phyloP scores from a whole-genome alignment of 2,113 vertebrate species.

The human (Homo sapiens) region DNA sequence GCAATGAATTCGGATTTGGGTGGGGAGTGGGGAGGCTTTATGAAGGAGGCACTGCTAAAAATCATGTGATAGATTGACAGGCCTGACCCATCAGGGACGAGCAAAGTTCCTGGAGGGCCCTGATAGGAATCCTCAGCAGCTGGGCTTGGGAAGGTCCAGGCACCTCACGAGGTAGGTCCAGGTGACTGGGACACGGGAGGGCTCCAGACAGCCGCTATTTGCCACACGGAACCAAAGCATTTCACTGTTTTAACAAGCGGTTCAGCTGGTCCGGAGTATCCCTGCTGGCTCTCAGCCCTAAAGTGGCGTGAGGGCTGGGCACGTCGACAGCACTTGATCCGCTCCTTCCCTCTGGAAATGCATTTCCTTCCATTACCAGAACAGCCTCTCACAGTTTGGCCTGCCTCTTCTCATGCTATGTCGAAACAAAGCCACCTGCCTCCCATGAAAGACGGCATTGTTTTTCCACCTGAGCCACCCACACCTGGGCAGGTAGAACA shows the following conservation, averaged over 20 bases:
- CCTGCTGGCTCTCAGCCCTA: background rate
- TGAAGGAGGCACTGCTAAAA: background rate
- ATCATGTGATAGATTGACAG: background rate
- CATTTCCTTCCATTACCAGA: constrained; percentile 17
- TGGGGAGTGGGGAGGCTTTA: background rate
- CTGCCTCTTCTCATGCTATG: constrained; percentile 20
- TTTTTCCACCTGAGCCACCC: constrained; percentile 74
- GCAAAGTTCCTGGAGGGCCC: background rate
- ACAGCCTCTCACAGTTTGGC: background rate
- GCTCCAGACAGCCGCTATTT: accelerated
- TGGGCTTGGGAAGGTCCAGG: background rate
- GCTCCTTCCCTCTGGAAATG: constrained; percentile 29
- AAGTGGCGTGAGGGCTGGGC: background rate
- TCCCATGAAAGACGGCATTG: constrained; percentile 83
- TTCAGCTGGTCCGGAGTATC: accelerated
- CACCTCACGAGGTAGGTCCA: background rate
- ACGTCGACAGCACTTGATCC: accelerated
- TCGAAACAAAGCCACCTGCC: constrained; percentile 82
- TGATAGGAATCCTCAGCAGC: background rate
- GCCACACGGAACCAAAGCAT: background rate
- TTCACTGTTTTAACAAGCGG: background rate
- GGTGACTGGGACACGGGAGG: accelerated
- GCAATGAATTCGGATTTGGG: background rate
- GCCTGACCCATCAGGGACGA: background rate
- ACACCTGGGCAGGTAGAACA: constrained; percentile 58